Evolutionary conservation across 2,797 vertebrate genomes (phyloP).

Genomic region (Alcedo quadribrachys): DNA sequence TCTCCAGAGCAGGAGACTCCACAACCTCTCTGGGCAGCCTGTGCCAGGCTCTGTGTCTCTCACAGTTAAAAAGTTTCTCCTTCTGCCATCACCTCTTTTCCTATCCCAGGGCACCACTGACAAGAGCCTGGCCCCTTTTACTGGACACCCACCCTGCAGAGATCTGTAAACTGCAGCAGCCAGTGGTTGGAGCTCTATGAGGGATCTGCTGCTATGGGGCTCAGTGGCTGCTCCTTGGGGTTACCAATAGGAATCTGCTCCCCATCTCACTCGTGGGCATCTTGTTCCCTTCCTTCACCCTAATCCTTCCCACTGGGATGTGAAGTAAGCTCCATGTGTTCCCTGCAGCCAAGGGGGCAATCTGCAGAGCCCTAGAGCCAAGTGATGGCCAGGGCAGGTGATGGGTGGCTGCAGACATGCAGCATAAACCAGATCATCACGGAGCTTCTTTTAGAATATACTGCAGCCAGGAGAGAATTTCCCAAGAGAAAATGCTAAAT

Average conservation of each 20-base stretch:
- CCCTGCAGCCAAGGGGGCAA: not conserved
- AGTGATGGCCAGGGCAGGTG: not conserved
- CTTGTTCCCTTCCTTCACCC: not conserved
- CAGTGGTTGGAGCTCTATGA: not conserved
- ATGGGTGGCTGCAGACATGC: constrained; percentile 50
- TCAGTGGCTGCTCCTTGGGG: not conserved
- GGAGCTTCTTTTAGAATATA: constrained; percentile 65
- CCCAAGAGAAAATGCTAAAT: constrained; percentile 70
- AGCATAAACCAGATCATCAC: constrained; percentile 61
- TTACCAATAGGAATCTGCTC: not conserved
- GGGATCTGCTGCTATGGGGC: not conserved
- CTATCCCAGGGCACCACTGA: no score
- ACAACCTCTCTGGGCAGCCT: no score
- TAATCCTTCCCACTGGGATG: not conserved
- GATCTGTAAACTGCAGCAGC: not conserved
- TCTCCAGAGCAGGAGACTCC: no score
- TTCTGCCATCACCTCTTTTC: no score
- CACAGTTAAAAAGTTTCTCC: no score
- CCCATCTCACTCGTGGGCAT: not conserved
- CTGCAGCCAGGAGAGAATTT: constrained; percentile 70
- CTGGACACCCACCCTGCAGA: no score
- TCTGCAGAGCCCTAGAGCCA: not conserved
- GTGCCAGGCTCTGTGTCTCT: no score
- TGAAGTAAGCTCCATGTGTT: not conserved
- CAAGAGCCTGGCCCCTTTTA: no score